Evolutionary conservation across 2,113 vertebrate genomes (phyloP), one percentile per base, ranked within the genome.

Genomic region (Gallinago undulata): DNA sequence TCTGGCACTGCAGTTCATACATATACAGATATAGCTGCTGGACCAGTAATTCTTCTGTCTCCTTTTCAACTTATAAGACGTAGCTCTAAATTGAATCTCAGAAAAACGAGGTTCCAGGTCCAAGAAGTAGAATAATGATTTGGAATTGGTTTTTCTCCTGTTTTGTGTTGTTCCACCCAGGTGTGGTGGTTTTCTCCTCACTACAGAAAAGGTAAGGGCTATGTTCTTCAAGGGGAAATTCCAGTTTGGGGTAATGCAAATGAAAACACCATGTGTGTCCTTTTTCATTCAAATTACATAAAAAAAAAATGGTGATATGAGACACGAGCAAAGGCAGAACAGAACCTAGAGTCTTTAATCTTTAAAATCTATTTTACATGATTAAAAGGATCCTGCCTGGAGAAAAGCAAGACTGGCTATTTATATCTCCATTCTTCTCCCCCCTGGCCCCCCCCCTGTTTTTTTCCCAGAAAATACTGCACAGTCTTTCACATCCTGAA

Each of bases 341-440:
- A 91, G 91, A 94, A 96, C 87, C 92, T 68, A n/a, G 91, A 87
- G 93, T 96, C 96, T 97, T 97, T 97, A 97, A 97, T 97, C 97
- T 97, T 97, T 96, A 97, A 97, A 97, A 97, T 97, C 96, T 96
- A 95, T 97, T 97, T 96, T 95, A 91, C 94, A 93, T 96, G 96
- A 97, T 97, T 97, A 96, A 97, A 97, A 97, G 84, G 93, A 97
- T 97, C 96, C 89, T 96, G 95, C 95, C 91, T 97, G 80, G 78
- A 97, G 89, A 97, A 97, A 96, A 94, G 95, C 95, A 97, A 96
- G 95, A 86, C 39, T 69, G 88, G 93, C 97, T 97, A 97, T 97
- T 97, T 97, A 95, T 97, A 97, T 94, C 97, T 90, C 89, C 85
- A 93, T 96, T 97, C 81, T 95, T 93, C 74, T 91, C 76, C 77